Base-by-base conservation (phyloP, 1,140 invertebrate species). In the Calosoma granatense region DNA sequence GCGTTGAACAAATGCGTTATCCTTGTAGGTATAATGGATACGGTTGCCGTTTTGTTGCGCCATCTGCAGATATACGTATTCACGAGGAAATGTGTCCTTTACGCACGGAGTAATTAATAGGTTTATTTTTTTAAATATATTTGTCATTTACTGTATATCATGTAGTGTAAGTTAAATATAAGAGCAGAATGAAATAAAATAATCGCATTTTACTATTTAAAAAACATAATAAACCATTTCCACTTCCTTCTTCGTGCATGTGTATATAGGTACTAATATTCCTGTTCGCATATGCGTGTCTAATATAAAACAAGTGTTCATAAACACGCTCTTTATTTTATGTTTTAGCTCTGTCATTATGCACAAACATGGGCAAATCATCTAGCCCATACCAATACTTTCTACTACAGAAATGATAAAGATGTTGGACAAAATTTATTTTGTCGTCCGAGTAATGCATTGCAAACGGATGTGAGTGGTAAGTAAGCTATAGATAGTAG, bases 301-400 rank as follows among this genome's bases (percentile, higher is more conserved):
- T n/a, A n/a, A n/a, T n/a, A n/a, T n/a, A n/a, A n/a, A n/a, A n/a
- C n/a, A n/a, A n/a, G n/a, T n/a, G n/a, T n/a, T n/a, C n/a, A n/a
- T n/a, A n/a, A n/a, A n/a, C n/a, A n/a, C n/a, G n/a, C n/a, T n/a
- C n/a, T n/a, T n/a, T n/a, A n/a, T n/a, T n/a, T n/a, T n/a, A n/a
- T n/a, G n/a, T 78, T 76, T 17, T 69, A 90, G 82, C 70, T 92
- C n/a, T 88, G 85, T 64, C 79, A 84, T 63, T 80, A 85, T 64
- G 88, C 89, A 22, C 89, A 92, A 72, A 83, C 85, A 19, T 91
- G 88, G 88, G 89, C 88, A 1, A 90, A 91, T 68, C 83, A 90
- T 64, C 72, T 92, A 54, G 88, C 87, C 6, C 84, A 87, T 61
- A 87, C 81, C 0, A 86, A 87, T 67, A 81, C 80, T 56, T 88